phyloP scores from a whole-genome alignment of 2,888 invertebrate species.

The Microplitis manilae region DNA sequence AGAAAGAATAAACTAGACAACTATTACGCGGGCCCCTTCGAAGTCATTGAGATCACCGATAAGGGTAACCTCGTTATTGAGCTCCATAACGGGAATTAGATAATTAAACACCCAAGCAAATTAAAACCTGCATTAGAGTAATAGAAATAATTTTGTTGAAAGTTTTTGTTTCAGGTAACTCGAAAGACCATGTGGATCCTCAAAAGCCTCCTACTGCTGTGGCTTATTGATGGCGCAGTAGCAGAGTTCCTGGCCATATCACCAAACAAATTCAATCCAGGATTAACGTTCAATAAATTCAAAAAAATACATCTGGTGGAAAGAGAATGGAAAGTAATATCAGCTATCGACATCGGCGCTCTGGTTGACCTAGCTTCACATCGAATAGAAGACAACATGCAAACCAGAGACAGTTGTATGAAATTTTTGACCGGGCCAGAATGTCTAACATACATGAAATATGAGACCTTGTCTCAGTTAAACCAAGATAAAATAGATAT shows the following conservation, averaged over 20 bases:
- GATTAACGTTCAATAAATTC: not conserved
- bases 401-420: not conserved
- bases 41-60: constrained; percentile 25
- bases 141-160: not conserved
- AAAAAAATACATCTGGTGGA: not conserved
- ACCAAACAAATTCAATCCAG: not conserved
- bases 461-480: not conserved
- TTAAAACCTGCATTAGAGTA: not conserved
- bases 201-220: not conserved
- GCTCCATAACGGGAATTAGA: not conserved
- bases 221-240: not conserved
- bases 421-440: not conserved
- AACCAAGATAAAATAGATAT: not conserved
- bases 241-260: not conserved
- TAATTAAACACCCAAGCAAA: not conserved
- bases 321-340: not conserved
- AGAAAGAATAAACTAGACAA: constrained; percentile 16
- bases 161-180: not conserved
- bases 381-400: not conserved
- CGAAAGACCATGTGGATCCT: not conserved
- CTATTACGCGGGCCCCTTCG: constrained; percentile 23
- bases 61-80: constrained; percentile 6
- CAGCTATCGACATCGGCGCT: not conserved
- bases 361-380: not conserved
- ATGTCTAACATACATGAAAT: not conserved